Percentiles rank a stretch among this genome's conserved stretches.
phyloP scores from a whole-genome alignment of 1,140 invertebrate genomes.

The Cydia splendana region DNA sequence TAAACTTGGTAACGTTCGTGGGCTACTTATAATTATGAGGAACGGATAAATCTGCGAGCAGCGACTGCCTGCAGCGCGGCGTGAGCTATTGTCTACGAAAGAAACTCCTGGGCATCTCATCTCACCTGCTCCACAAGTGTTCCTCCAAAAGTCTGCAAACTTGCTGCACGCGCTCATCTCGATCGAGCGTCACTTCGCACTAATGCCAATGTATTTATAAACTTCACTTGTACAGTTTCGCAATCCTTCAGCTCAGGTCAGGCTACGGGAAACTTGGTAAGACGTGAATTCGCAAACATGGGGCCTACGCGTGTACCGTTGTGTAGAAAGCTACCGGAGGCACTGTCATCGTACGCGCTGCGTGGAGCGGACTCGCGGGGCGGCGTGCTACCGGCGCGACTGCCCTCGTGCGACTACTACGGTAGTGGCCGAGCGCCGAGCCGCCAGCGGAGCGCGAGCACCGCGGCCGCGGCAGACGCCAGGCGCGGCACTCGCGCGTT shows the following conservation, averaged over 20 bases:
- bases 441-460: slow-evolving; percentile 22
- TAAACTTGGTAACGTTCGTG: background rate
- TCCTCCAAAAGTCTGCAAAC: slow-evolving; percentile 75
- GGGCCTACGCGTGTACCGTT: slow-evolving; percentile 64
- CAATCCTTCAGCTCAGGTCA: slow-evolving; percentile 65
- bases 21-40: background rate
- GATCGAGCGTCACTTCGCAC: slow-evolving; percentile 63
- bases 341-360: slow-evolving; percentile 30
- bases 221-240: slow-evolving; percentile 77
- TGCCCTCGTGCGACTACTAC: slow-evolving; percentile 67
- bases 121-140: slow-evolving; percentile 75
- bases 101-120: slow-evolving; percentile 35
- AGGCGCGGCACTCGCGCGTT: slow-evolving; percentile 18
- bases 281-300: slow-evolving; percentile 65
- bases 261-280: slow-evolving; percentile 50
- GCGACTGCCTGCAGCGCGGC: background rate
- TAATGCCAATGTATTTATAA: slow-evolving; percentile 76
- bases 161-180: slow-evolving; percentile 76
- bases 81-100: slow-evolving; percentile 36
- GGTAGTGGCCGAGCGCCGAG: slow-evolving; percentile 33
- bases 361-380: slow-evolving; percentile 37
- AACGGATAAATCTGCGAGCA: background rate
- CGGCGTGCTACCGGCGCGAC: slow-evolving; percentile 55
- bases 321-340: slow-evolving; percentile 38
- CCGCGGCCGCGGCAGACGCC: slow-evolving; percentile 34